Base-by-base conservation (phyloP, 2,888 invertebrate species). In the Gibbula magus region DNA sequence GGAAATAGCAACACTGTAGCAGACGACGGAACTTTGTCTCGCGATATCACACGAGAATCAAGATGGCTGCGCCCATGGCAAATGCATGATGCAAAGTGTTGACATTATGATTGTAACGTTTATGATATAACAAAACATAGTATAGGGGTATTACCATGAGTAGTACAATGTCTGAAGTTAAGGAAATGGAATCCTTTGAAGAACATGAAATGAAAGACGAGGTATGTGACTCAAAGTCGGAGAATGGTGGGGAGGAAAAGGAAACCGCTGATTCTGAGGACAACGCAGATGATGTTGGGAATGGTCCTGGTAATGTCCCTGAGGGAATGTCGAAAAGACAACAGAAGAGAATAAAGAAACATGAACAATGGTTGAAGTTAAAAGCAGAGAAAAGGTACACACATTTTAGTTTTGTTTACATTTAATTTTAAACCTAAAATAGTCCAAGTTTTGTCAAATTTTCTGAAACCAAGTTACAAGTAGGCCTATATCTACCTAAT, bases 301-400 rank as follows among this genome's bases (percentile, higher is more conserved):
- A 45, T 45, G 45, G 45, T 45, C 45, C n/a, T n/a, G n/a, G n/a
- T n/a, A n/a, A 45, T 10, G 13, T 10, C 13, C 45, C 45, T 1
- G 35, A 54, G 32, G 75, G 32, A 10, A 77, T 93, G 74, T 92
- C 93, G 2, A 96, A 96, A 93, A 94, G 94, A 87, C 95, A 96
- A 90, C 93, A 95, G 89, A 95, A 96, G 83, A 96, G 95, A 89
- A 94, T 95, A 89, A 93, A 94, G 82, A 96, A 95, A 90, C 95
- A 95, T 89, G 95, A 96, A 39, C 95, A 95, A 92, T 89, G 89
- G 89, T 79, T 87, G 35, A 75, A 83, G 54, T 80, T 85, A 8
- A 88, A 89, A 83, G 83, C 83, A 32, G 85, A 88, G 32, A 88
- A 87, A 84, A 85, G 90, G 90, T 90, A 82, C 3, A 16, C 56